phyloP scores from a whole-genome alignment of 2,113 vertebrate species.

The Sphaerodactylus townsendi region DNA sequence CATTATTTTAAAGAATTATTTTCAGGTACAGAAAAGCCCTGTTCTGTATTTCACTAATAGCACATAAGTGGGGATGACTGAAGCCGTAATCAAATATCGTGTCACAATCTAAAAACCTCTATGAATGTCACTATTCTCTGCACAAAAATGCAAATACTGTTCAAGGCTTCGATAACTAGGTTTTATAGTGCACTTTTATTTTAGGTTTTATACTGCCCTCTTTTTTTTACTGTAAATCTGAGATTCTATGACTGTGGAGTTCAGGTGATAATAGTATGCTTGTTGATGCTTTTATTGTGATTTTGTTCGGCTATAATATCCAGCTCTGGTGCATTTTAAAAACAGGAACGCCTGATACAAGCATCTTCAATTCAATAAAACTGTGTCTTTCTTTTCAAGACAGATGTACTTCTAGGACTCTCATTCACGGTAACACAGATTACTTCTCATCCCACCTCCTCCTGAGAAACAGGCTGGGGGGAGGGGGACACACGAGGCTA shows the following conservation, averaged over 20 bases:
- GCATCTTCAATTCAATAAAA: no score
- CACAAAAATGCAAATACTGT: neutral
- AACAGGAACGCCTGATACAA: no score
- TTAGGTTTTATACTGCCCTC: neutral
- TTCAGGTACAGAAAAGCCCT: neutral
- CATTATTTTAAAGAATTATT: neutral
- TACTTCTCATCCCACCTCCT: neutral
- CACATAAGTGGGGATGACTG: neutral
- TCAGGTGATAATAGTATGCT: no score
- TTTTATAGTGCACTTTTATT: no score
- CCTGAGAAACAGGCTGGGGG: neutral
- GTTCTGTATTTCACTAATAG: neutral
- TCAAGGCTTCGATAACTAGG: neutral
- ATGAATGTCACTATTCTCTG: neutral
- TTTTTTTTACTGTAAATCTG: no score
- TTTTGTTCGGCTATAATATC: no score
- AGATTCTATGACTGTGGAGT: no score
- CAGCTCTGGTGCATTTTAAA: no score
- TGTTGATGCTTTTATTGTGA: no score
- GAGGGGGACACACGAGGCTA: neutral
- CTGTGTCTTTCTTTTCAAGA: no score
- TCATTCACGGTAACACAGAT: neutral
- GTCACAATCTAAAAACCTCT: no score
- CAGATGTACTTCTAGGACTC: neutral
- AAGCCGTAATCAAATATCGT: neutral